phyloP scores from a whole-genome alignment of 2,888 invertebrate genomes.

The Eubasilissa splendida region DNA sequence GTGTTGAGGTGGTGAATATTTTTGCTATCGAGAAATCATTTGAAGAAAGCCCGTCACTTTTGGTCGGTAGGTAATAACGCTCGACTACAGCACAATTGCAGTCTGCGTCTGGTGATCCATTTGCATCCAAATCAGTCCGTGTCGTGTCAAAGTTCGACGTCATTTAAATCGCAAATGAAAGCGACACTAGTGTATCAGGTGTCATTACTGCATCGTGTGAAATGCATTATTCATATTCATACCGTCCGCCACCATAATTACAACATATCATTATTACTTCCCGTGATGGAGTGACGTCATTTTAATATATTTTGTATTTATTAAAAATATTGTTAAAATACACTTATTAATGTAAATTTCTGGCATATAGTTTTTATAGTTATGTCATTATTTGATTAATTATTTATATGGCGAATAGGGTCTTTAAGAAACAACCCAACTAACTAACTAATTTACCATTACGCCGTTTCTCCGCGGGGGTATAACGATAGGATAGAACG shows the following conservation, averaged over 20 bases:
- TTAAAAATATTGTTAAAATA: neutral
- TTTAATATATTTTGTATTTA: neutral
- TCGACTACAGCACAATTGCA: neutral
- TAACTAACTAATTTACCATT: too few species aligned
- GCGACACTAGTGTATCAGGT: slow-evolving; percentile 10
- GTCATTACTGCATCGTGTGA: slow-evolving; percentile 30
- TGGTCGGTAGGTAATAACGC: neutral
- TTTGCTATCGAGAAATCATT: too few species aligned
- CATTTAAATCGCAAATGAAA: slow-evolving; percentile 22
- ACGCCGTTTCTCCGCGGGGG: too few species aligned
- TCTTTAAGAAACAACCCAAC: too few species aligned
- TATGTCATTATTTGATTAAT: too few species aligned
- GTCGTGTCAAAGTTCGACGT: slow-evolving; percentile 26
- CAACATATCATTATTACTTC: slow-evolving; percentile 4
- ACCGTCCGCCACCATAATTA: slow-evolving; percentile 10
- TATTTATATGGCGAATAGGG: too few species aligned
- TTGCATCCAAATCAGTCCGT: slow-evolving; percentile 1
- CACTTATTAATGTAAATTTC: neutral
- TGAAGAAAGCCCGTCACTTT: too few species aligned
- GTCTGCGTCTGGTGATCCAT: neutral
- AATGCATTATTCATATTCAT: slow-evolving; percentile 26
- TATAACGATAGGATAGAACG: too few species aligned
- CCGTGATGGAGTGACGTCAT: neutral
- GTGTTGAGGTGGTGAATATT: too few species aligned
- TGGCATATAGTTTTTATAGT: too few species aligned